phyloP scores from a whole-genome alignment of 2,888 invertebrate species.

The Diaphora mendica region DNA sequence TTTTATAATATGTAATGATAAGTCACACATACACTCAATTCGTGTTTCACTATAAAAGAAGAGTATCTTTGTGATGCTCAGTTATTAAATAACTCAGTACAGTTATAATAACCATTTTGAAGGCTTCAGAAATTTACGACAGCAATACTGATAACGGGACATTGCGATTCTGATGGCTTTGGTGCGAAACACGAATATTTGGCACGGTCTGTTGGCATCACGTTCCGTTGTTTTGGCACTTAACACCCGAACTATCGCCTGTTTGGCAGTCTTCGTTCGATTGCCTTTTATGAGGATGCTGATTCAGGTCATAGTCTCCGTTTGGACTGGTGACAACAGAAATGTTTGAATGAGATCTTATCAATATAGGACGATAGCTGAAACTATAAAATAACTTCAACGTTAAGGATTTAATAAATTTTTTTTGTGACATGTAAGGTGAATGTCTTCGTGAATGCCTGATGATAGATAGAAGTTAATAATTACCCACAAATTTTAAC shows the following conservation, averaged over 20 bases:
- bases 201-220: conserved; percentile 66
- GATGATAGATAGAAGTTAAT: too few relatives aligned
- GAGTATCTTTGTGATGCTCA: neutral
- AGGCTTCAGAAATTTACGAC: conserved; percentile 5
- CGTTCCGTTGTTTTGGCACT: conserved; percentile 62
- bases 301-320: conserved; percentile 47
- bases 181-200: conserved; percentile 60
- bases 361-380: neutral
- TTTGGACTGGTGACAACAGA: conserved; percentile 3
- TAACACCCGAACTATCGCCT: conserved; percentile 62
- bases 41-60: neutral
- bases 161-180: conserved; percentile 57
- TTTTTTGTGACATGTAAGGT: neutral
- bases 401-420: neutral
- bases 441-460: too few relatives aligned
- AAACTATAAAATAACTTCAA: neutral
- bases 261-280: conserved; percentile 74
- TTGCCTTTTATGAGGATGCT: conserved; percentile 64
- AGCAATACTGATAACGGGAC: conserved; percentile 44
- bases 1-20: too few relatives aligned
- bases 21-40: neutral
- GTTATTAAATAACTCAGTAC: neutral
- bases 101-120: neutral
- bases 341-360: neutral
- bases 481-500: too few relatives aligned